These are phyloP conservation scores for Arbacia lixula DNA, from an alignment of 53 echinoderm and acorn worm genomes.

Conservation along the genomic window DNA sequence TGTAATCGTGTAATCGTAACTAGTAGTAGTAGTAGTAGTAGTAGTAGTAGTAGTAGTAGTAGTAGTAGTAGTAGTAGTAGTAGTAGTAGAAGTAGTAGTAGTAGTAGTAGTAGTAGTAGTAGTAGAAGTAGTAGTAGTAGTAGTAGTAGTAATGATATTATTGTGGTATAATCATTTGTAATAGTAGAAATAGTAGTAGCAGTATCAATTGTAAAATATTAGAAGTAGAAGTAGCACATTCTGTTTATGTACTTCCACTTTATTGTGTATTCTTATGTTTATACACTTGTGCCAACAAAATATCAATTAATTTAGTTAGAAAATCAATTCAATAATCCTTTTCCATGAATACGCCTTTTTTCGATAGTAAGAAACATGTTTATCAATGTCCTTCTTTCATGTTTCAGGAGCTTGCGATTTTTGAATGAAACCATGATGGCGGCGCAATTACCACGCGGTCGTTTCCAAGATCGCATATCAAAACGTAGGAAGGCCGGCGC, in stretches of 20 bases:
- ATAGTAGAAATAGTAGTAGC: constrained; percentile 1
- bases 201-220: neutral
- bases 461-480: neutral
- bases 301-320: no score
- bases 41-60: constrained; percentile 18
- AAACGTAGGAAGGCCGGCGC: constrained; percentile 11
- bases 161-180: neutral
- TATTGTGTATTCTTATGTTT: no score
- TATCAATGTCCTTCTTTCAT: no score
- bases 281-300: no score
- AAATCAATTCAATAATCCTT: no score
- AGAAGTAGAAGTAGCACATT: neutral
- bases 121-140: constrained; percentile 14
- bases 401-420: neutral
- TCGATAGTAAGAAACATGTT: no score
- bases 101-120: constrained; percentile 14
- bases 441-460: constrained; percentile 36
- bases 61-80: constrained; percentile 21
- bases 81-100: constrained; percentile 17
- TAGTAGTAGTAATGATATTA: neutral
- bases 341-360: no score
- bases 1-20: neutral
- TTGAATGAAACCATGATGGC: constrained; percentile 35
- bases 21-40: constrained; percentile 6
- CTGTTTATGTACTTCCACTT: no score